Evolutionary conservation across 2,797 vertebrate genomes (phyloP).

Genomic region (Oreochromis mossambicus): DNA sequence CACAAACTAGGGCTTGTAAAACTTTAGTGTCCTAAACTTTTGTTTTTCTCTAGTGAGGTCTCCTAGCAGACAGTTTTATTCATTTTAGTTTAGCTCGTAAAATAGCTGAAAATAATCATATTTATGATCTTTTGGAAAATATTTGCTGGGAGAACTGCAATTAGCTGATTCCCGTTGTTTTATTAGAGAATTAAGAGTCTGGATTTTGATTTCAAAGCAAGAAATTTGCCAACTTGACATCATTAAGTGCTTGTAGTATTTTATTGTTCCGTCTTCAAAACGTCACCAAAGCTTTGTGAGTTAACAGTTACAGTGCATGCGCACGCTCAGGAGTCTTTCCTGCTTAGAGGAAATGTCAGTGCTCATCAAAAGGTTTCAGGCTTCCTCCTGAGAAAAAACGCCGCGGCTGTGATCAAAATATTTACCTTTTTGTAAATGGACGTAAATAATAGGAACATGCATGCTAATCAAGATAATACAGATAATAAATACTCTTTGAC

Average conservation of each 20-base stretch:
- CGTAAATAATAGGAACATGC: background rate
- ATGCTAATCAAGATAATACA: background rate
- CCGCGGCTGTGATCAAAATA: background rate
- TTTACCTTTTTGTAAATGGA: background rate
- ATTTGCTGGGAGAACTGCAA: background rate
- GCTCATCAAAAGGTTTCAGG: background rate
- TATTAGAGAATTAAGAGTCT: background rate
- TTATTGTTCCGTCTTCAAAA: background rate
- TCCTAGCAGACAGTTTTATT: background rate
- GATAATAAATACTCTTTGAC: background rate
- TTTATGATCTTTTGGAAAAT: background rate
- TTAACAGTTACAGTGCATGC: background rate
- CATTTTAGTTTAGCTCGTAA: constrained; percentile 1
- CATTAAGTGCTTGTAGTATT: background rate
- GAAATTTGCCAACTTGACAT: background rate
- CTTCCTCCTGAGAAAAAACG: background rate
- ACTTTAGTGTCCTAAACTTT: constrained; percentile 6
- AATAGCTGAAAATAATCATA: background rate
- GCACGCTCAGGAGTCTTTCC: background rate
- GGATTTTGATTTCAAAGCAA: background rate
- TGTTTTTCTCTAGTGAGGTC: constrained; percentile 16
- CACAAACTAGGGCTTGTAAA: constrained; percentile 35
- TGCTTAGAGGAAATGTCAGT: background rate
- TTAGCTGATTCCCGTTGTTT: background rate
- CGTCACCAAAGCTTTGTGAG: background rate